These are phyloP conservation scores for Hyles lineata DNA, from an alignment of 2,888 invertebrate species.

Conservation along the genomic window DNA sequence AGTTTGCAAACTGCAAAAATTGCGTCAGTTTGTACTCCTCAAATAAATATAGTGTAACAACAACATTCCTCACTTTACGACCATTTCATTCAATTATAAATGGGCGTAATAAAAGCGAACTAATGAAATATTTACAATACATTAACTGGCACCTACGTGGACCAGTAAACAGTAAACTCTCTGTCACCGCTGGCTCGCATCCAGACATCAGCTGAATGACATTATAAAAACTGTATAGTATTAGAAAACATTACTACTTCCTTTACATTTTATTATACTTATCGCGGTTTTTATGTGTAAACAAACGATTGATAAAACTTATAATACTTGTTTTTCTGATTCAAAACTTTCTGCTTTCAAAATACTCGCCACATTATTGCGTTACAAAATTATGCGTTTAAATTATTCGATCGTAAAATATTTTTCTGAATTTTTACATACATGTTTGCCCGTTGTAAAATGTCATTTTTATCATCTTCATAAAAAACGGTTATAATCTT, in stretches of 20 bases:
- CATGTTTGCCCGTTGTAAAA: too few species aligned
- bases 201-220: conserved; percentile 26
- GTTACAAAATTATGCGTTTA: too few species aligned
- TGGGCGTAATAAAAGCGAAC: conserved; percentile 5
- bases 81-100: conserved; percentile 17
- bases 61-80: conserved; percentile 19
- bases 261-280: background rate
- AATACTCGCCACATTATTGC: background rate
- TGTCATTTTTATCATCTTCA: too few species aligned
- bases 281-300: background rate
- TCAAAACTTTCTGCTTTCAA: background rate
- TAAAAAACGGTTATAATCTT: too few species aligned
- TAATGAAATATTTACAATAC: conserved; percentile 20
- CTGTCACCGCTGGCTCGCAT: conserved; percentile 19
- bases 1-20: background rate
- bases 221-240: conserved; percentile 9
- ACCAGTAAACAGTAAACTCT: background rate
- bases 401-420: too few species aligned
- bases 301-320: conserved; percentile 5
- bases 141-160: conserved; percentile 17
- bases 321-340: background rate
- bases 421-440: too few species aligned
- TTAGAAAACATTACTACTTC: conserved; percentile 10
- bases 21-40: background rate
- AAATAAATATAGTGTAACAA: conserved; percentile 5